phyloP scores from a whole-genome alignment of 2,797 vertebrate genomes.

The Crocodylus rhombifer region DNA sequence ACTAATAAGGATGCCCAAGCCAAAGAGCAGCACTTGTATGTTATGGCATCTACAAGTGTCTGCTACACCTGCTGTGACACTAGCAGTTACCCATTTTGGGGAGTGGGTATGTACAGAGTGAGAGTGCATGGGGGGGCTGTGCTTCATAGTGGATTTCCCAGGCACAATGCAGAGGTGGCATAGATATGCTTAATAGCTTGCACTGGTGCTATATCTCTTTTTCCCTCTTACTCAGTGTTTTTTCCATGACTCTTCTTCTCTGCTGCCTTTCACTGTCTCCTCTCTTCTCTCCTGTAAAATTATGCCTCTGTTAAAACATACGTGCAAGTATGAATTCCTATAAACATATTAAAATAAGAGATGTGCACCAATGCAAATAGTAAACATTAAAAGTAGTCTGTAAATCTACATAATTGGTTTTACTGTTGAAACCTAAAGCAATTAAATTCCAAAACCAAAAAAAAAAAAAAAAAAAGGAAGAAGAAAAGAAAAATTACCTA shows the following conservation, averaged over 20 bases:
- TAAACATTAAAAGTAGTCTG: background rate
- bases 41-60: too few relatives aligned
- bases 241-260: background rate
- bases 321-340: background rate
- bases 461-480: too few relatives aligned
- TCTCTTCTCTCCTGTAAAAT: background rate
- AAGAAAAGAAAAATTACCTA: too few relatives aligned
- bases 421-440: background rate
- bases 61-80: too few relatives aligned
- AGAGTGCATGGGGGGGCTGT: too few relatives aligned
- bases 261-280: background rate
- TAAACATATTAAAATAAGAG: background rate
- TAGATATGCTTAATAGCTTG: background rate
- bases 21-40: too few relatives aligned
- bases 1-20: too few relatives aligned
- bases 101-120: too few relatives aligned
- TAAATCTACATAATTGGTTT: background rate
- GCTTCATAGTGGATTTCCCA: too few relatives aligned
- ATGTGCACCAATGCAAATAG: background rate
- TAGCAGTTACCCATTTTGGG: too few relatives aligned
- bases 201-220: background rate
- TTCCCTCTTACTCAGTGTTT: background rate
- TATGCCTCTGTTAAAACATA: fast-evolving
- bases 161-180: too few relatives aligned
- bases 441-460: background rate